Evolutionary conservation across 2,113 vertebrate genomes (phyloP).

Genomic region (Stomatorhinus ivindoensis): DNA sequence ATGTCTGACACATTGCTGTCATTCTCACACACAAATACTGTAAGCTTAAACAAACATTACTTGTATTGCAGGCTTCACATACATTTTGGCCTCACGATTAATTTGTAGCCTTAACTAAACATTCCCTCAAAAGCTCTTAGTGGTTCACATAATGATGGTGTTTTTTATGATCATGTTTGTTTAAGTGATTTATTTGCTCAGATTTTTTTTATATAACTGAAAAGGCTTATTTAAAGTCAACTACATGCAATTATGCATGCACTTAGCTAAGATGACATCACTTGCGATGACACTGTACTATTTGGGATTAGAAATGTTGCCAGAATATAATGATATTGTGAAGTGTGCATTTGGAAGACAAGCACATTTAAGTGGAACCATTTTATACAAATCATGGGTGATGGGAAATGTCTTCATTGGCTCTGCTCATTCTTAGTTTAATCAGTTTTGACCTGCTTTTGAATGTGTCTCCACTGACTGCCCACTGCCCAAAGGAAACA

Average conservation of each 20-base stretch:
- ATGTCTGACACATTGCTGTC: background rate
- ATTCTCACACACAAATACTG: slow-evolving; percentile 1
- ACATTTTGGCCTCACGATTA: background rate
- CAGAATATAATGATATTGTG: background rate
- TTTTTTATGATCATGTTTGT: background rate
- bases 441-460: background rate
- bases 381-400: background rate
- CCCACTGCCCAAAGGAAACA: background rate
- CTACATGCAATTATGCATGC: background rate
- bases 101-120: background rate
- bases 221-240: background rate
- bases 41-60: background rate
- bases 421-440: background rate
- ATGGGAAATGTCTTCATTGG: background rate
- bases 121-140: background rate
- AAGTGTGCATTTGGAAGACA: background rate
- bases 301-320: background rate
- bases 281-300: background rate
- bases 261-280: background rate
- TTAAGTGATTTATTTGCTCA: background rate
- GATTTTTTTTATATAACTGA: background rate
- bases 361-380: background rate
- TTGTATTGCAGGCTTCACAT: background rate
- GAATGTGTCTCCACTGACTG: background rate
- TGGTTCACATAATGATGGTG: background rate